Percentiles rank a stretch among this genome's conserved stretches.
Evolutionary conservation across 2,888 invertebrate species (phyloP).

Genomic region (Steinernema carpocapsae): DNA sequence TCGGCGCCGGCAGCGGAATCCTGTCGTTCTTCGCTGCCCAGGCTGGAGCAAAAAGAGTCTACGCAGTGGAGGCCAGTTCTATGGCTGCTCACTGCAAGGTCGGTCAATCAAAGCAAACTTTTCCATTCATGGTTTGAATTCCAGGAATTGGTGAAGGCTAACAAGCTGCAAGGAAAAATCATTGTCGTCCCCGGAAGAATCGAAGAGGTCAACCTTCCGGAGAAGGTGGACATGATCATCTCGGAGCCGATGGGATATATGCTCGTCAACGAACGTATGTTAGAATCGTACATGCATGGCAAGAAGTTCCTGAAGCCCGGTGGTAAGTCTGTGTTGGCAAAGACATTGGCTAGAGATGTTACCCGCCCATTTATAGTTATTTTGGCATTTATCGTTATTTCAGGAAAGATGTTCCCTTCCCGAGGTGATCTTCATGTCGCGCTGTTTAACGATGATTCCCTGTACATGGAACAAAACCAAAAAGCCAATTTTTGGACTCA

Average conservation of each 20-base stretch:
- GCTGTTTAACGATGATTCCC: conserved; percentile 94
- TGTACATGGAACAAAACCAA: conserved; percentile 96
- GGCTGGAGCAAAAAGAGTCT: conserved; percentile 92
- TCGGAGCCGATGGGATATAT: conserved; percentile 99
- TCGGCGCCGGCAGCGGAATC: conserved; percentile 97
- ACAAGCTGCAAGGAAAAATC: conserved; percentile 85
- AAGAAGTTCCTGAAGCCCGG: conserved; percentile 92
- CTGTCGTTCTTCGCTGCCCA: conserved; percentile 97
- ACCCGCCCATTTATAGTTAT: too few species aligned
- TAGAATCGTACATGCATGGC: conserved; percentile 96
- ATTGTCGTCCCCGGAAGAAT: conserved; percentile 95
- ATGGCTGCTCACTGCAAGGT: conserved; percentile 94
- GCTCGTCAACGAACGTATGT: conserved; percentile 98
- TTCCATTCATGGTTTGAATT: conserved; percentile 47
- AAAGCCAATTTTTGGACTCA: conserved; percentile 86
- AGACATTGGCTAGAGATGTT: neutral
- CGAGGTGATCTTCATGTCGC: conserved; percentile 95
- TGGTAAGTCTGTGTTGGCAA: conserved; percentile 69
- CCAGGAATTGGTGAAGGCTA: conserved; percentile 83
- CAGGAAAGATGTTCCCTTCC: conserved; percentile 95
- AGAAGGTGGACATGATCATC: conserved; percentile 92
- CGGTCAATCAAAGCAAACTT: conserved; percentile 41
- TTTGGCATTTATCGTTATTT: conserved; percentile 42
- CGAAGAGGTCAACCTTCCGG: conserved; percentile 93
- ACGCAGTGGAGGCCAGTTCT: conserved; percentile 98